A percentile compares a stretch with the other conserved stretches of the same genome.
phyloP scores from a whole-genome alignment of 2,888 invertebrate genomes.

The Noctua janthe region DNA sequence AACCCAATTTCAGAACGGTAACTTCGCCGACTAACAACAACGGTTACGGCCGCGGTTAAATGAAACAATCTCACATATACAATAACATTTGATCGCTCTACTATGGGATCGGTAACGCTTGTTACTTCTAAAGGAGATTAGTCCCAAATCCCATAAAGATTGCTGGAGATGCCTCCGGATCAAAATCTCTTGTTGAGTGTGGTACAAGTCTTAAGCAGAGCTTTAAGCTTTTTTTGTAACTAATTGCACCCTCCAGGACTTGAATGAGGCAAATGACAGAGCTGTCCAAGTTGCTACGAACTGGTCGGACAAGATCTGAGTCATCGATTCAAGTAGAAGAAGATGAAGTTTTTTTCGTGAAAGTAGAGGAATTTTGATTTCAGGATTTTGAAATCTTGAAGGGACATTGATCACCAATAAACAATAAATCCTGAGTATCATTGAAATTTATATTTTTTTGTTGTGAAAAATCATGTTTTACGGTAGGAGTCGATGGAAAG shows the following conservation, averaged over 20 bases:
- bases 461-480: too few species aligned
- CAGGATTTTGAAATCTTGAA: neutral
- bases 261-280: too few species aligned
- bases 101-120: slow-evolving; percentile 56
- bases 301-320: too few species aligned
- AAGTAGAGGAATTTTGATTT: neutral
- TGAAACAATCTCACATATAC: slow-evolving; percentile 49
- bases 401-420: too few species aligned
- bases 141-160: slow-evolving; percentile 75
- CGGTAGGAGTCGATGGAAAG: too few species aligned
- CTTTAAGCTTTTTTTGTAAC: neutral
- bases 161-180: slow-evolving; percentile 67
- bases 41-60: slow-evolving; percentile 10
- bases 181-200: slow-evolving; percentile 64
- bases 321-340: too few species aligned
- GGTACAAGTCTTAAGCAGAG: slow-evolving; percentile 57
- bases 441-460: too few species aligned
- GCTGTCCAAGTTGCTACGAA: too few species aligned
- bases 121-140: slow-evolving; percentile 70
- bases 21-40: neutral
- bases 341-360: too few species aligned
- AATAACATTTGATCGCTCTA: slow-evolving; percentile 41
- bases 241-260: too few species aligned
- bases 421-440: too few species aligned
- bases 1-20: neutral